phyloP scores from a whole-genome alignment of 2,888 invertebrate species.

The Hydrotaea cyrtoneurina region DNA sequence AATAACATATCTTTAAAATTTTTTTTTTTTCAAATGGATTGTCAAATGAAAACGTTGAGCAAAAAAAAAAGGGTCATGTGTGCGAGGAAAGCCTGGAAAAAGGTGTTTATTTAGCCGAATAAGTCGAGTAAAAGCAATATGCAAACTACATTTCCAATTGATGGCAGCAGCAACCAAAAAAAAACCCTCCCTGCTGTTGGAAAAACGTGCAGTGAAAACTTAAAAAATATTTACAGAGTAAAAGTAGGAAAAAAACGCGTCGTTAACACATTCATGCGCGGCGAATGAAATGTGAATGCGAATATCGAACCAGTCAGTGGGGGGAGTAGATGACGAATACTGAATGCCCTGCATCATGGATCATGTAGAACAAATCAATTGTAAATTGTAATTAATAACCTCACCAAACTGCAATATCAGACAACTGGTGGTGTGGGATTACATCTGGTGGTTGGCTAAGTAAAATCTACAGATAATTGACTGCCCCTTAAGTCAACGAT shows the following conservation, averaged over 20 bases:
- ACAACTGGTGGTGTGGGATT: too few species aligned
- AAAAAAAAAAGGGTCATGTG: not conserved
- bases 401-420: too few species aligned
- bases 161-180: conserved; percentile 14
- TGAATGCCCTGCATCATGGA: not conserved
- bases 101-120: conserved; percentile 54
- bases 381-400: too few species aligned
- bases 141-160: conserved; percentile 28
- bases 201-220: conserved; percentile 61
- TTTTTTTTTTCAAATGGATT: not conserved
- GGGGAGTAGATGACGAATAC: not conserved
- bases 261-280: conserved; percentile 28
- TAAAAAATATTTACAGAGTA: conserved; percentile 22
- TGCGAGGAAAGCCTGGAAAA: conserved; percentile 6
- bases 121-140: conserved; percentile 37
- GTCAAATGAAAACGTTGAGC: not conserved
- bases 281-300: conserved; percentile 1
- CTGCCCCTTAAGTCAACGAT: too few species aligned
- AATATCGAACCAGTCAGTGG: not conserved
- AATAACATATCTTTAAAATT: not conserved
- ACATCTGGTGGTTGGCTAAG: too few species aligned
- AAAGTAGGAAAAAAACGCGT: not conserved
- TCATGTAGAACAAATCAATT: too few species aligned
- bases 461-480: too few species aligned
- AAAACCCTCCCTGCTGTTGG: conserved; percentile 18